Percentiles rank a stretch among this genome's conserved stretches.
These are phyloP conservation scores for Parthenolecanium corni DNA, from an alignment of 2,888 invertebrate genomes.

Conservation along the genomic window DNA sequence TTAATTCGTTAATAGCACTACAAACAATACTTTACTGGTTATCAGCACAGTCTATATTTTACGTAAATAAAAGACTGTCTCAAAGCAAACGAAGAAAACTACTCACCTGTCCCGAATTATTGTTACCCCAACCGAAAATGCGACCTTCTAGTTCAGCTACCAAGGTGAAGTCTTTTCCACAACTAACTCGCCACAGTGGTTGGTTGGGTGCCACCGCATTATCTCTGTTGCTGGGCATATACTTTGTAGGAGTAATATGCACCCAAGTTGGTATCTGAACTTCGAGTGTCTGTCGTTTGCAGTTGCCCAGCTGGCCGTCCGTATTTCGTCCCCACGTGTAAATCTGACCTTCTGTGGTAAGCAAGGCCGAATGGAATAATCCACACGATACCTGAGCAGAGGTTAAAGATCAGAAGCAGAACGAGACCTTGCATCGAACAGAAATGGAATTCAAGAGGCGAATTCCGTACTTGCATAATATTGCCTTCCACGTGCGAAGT, in stretches of 20 bases:
- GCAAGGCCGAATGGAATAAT: conserved; percentile 67
- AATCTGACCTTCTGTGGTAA: conserved; percentile 54
- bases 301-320: conserved; percentile 77
- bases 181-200: conserved; percentile 39
- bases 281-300: conserved; percentile 48
- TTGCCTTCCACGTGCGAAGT: conserved; percentile 49
- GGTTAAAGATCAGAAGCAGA: conserved; percentile 18
- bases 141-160: conserved; percentile 51
- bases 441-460: not conserved
- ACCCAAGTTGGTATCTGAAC: conserved; percentile 47
- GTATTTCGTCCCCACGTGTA: conserved; percentile 82
- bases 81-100: no score
- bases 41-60: no score
- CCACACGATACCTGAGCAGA: conserved; percentile 47
- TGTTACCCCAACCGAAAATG: conserved; percentile 65
- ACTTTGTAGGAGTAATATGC: conserved; percentile 31
- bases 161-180: conserved; percentile 67
- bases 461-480: conserved; percentile 47
- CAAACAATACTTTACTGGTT: no score
- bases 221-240: not conserved
- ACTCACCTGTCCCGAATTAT: conserved; percentile 50
- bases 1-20: no score
- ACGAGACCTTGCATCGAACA: not conserved
- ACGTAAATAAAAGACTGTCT: no score
- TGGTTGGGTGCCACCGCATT: conserved; percentile 14